Evolutionary conservation across 1,140 invertebrate species (phyloP).

Genomic region (Apis florea): DNA sequence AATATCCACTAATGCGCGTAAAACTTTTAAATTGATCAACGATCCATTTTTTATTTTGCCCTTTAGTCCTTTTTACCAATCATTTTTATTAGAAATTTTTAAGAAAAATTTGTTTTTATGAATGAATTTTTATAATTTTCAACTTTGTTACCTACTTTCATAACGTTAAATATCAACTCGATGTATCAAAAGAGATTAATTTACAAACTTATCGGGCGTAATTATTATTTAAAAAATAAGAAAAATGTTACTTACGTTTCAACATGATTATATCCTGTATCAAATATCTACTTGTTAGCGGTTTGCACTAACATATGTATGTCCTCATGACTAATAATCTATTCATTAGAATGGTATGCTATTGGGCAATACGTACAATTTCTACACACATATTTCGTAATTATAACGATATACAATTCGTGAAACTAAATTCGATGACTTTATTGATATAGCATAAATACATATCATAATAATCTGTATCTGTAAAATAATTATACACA

Average conservation of each 20-base stretch:
- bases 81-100: too few relatives aligned
- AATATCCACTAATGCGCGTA: not conserved
- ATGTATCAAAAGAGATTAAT: too few relatives aligned
- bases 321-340: not conserved
- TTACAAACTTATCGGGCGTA: too few relatives aligned
- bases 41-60: too few relatives aligned
- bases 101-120: too few relatives aligned
- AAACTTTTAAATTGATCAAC: not conserved
- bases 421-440: not conserved
- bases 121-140: too few relatives aligned
- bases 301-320: not conserved
- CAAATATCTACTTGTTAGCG: not conserved
- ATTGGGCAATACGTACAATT: not conserved
- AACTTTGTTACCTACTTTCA: too few relatives aligned
- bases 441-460: not conserved
- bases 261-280: not conserved
- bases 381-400: conserved; percentile 13
- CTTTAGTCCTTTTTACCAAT: too few relatives aligned
- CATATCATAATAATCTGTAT: not conserved
- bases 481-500: not conserved
- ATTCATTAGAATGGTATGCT: not conserved
- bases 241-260: not conserved
- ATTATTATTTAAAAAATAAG: too few relatives aligned
- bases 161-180: too few relatives aligned
- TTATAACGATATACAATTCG: conserved; percentile 4